phyloP scores from a whole-genome alignment of 2,797 vertebrate species.

The Borostomias antarcticus region DNA sequence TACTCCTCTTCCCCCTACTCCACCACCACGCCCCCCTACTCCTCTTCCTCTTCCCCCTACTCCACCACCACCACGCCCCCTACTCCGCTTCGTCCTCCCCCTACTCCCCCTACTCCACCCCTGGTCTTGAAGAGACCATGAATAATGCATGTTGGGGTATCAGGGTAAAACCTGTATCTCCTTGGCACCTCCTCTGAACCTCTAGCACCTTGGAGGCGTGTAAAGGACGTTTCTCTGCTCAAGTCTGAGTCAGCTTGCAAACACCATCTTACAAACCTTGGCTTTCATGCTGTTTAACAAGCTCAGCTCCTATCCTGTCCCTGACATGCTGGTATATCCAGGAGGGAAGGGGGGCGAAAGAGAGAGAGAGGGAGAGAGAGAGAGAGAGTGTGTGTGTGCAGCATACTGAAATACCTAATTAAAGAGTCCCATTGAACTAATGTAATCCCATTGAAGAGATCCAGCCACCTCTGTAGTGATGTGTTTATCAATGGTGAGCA shows the following conservation, averaged over 20 bases:
- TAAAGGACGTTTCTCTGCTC: too few relatives aligned
- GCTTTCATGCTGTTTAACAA: slow-evolving; percentile 48
- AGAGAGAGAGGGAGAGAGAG: slow-evolving; percentile 2
- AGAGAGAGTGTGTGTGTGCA: slow-evolving; percentile 41
- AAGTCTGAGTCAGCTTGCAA: too few relatives aligned
- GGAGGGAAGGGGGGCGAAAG: slow-evolving; percentile 18
- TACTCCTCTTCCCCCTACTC: too few relatives aligned
- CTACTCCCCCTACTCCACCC: too few relatives aligned
- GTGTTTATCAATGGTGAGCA: slow-evolving; percentile 59
- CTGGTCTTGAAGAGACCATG: slow-evolving; percentile 23
- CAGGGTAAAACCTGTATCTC: not conserved
- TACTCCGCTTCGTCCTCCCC: too few relatives aligned
- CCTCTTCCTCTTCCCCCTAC: too few relatives aligned
- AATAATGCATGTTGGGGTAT: slow-evolving; percentile 36
- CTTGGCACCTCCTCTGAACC: too few relatives aligned
- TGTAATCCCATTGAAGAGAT: slow-evolving; percentile 35
- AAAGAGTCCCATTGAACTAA: slow-evolving; percentile 28
- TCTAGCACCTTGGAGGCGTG: too few relatives aligned
- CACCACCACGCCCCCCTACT: too few relatives aligned
- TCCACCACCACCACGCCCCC: too few relatives aligned
- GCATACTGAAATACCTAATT: slow-evolving; percentile 26
- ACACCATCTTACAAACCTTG: slow-evolving; percentile 24
- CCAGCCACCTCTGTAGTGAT: slow-evolving; percentile 56
- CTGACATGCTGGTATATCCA: slow-evolving; percentile 51
- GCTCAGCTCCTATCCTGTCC: slow-evolving; percentile 47